These are phyloP conservation scores for Oryzias celebensis DNA, from an alignment of 2,113 vertebrate species.

Conservation along the genomic window DNA sequence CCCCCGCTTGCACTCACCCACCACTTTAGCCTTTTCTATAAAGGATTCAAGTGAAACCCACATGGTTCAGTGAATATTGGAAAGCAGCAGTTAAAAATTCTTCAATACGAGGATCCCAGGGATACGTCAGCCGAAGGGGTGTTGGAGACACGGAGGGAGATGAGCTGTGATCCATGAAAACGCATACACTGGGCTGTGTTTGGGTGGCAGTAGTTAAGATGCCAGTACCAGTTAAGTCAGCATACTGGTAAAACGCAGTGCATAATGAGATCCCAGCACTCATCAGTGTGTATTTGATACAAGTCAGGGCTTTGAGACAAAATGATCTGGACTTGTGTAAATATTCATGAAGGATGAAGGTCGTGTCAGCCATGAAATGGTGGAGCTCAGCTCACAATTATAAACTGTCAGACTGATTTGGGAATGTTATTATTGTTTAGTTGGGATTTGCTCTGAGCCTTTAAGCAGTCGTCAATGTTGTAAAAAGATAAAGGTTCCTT, in stretches of 20 bases:
- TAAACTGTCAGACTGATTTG: not conserved
- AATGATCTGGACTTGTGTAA: conserved; percentile 7
- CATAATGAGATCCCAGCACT: conserved; percentile 6
- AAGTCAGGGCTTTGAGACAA: not conserved
- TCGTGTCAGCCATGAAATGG: conserved; percentile 8
- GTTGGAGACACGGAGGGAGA: conserved; percentile 7
- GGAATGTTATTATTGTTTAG: conserved; percentile 1
- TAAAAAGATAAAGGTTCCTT: no score
- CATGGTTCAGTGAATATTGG: conserved; percentile 49
- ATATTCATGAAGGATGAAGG: conserved; percentile 12
- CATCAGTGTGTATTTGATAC: conserved; percentile 1
- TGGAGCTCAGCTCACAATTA: conserved; percentile 12
- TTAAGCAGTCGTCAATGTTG: no score
- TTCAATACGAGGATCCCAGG: conserved; percentile 13
- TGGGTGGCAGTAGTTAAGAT: conserved; percentile 21
- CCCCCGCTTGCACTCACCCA: conserved; percentile 26
- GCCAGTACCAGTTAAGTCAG: conserved; percentile 32
- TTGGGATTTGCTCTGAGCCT: no score
- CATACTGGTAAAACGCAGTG: conserved; percentile 11
- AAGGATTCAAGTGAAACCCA: conserved; percentile 21
- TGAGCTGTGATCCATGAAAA: conserved; percentile 27
- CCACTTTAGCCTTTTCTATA: conserved; percentile 37
- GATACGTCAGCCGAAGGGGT: conserved; percentile 24
- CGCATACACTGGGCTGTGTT: conserved; percentile 11
- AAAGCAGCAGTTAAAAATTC: conserved; percentile 2